Evolutionary conservation across 2,113 vertebrate species (phyloP).

Genomic region (Chiloscyllium plagiosum): DNA sequence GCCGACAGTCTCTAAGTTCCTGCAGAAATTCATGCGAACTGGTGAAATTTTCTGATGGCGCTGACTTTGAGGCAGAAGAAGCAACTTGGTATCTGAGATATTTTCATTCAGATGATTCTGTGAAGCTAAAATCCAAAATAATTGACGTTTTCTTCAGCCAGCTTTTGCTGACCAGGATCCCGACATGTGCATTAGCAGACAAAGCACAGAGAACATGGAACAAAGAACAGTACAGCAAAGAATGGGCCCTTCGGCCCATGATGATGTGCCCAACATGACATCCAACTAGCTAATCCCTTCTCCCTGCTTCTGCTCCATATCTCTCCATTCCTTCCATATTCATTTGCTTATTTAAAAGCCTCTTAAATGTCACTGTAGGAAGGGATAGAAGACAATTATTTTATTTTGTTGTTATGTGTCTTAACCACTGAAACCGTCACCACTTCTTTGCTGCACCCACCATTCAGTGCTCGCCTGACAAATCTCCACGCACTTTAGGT

Average conservation of each 20-base stretch:
- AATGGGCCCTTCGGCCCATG: too few relatives aligned
- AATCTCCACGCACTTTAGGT: neutral
- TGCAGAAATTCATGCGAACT: neutral
- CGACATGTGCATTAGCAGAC: neutral
- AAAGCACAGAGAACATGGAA: neutral
- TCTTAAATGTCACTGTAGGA: too few relatives aligned
- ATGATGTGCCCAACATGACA: too few relatives aligned
- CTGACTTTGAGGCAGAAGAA: neutral
- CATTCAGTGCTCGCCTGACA: neutral
- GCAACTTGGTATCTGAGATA: neutral
- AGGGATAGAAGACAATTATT: too few relatives aligned
- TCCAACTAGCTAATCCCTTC: too few relatives aligned
- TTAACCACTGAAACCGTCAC: neutral
- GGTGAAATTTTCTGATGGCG: neutral
- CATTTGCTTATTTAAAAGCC: too few relatives aligned
- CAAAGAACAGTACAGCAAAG: too few relatives aligned
- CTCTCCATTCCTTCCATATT: too few relatives aligned
- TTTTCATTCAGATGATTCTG: neutral
- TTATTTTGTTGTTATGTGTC: too few relatives aligned
- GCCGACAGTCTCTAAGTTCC: too few relatives aligned
- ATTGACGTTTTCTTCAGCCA: neutral
- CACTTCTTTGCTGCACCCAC: neutral
- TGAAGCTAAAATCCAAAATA: neutral
- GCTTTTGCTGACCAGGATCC: neutral
- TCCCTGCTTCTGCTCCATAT: too few relatives aligned